Evolutionary conservation across 30 jellyfish, hydroid and myxozoan genomes (phyloP), one percentile per base, ranked within the genome.

Genomic region (Aurelia aurita): DNA sequence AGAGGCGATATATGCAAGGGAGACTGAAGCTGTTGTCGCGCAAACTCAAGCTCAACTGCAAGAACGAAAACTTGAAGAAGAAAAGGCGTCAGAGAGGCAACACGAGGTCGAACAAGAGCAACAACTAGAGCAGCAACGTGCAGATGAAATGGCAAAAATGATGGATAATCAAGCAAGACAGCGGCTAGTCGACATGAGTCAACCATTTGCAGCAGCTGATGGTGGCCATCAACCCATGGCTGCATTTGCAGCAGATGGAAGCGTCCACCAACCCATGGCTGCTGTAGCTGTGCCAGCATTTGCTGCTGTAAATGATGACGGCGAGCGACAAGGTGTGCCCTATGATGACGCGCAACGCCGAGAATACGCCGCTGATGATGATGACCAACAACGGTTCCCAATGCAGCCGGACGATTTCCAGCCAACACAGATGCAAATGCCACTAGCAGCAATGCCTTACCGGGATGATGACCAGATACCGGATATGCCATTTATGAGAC

Each of bases 51-150:
- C 84, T 1, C 15, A 34, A 3, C 44, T 77, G 60, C 80, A 74
- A n/a, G 91, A 82, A 57, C 95, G 77, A 16, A 72, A 85, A 59
- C 32, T 60, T 16, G 89, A 61, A 21, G 92, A 74, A 43, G 91
- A 73, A 55, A 78, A 46, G 63, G 85, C 64, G 23, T 10, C 47
- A 32, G 89, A 73, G 74, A 46, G 62, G 43, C 77, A 73, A 58
- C 62, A 71, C 23, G 89, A 91, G 78, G 67, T 79, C 4, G 77
- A 72, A 55, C 73, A 80, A 47, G 51, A 55, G 39, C 84, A 58
- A 19, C 76, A 54, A 34, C 58, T 82, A 20, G 57, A 16, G 16
- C 89, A 67, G 66, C 70, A 71, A 58, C 70, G 83, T 28, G 93
- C 93, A 11, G 63, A 46, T 47, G 77, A 53, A 29, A 77, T 79